These are phyloP conservation scores for Nowickia ferox DNA, from an alignment of 2,888 invertebrate species.

Conservation along the genomic window DNA sequence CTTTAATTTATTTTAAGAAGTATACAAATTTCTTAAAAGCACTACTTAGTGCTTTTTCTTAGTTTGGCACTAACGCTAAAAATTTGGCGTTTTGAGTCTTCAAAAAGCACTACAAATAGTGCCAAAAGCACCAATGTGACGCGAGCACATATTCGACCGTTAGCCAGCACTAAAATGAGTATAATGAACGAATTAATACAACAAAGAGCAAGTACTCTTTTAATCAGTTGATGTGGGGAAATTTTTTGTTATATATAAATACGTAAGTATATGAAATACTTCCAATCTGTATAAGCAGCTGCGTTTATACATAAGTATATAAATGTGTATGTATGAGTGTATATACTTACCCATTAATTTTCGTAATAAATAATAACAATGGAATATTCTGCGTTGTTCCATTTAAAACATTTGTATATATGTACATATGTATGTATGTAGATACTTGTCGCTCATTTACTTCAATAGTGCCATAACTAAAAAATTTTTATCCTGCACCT, in stretches of 20 bases:
- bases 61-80: no score
- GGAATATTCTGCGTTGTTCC: conserved; percentile 61
- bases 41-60: no score
- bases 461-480: no score
- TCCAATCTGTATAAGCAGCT: conserved; percentile 45
- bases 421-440: background rate
- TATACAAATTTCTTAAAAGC: no score
- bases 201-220: background rate
- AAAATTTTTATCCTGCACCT: no score
- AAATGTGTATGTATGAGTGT: background rate
- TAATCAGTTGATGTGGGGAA: background rate
- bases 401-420: background rate
- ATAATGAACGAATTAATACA: no score
- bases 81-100: no score
- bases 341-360: conserved; percentile 3
- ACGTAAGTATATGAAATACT: conserved; percentile 7
- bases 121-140: no score
- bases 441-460: background rate
- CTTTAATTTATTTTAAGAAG: no score
- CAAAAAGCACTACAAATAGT: no score
- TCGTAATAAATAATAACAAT: conserved; percentile 37
- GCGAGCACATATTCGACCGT: no score
- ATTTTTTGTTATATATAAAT: background rate
- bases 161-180: no score
- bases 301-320: background rate